Base-by-base conservation (phyloP, 2,797 vertebrate species). In the Acomys russatus region DNA sequence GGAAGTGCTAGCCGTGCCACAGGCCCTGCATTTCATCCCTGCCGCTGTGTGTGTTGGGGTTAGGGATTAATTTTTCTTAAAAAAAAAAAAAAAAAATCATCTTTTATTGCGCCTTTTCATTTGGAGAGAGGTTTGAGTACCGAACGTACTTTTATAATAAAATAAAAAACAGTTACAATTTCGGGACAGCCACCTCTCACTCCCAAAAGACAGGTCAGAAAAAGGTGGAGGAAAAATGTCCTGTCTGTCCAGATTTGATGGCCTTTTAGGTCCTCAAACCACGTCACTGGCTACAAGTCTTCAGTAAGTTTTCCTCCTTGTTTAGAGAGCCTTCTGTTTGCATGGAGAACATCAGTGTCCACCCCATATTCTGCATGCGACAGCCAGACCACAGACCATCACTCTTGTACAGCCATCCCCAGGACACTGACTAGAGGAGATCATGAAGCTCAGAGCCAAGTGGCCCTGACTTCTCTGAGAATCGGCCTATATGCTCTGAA, bases 401-500 rank as follows among this genome's bases (percentile, higher is more conserved):
- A 73, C 59, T 25, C 54, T 38, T n/a, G 8, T 30, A 51, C 15
- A 0, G 0, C 30, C 51, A 61, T 6, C 68, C 33, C 74, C 5
- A 38, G 56, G n/a, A 4, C 18, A 25, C 38, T 14, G 1, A 8
- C 74, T 25, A 77, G 38, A 82, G 25, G 74, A 85, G 73, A n/a
- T 15, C 82, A 49, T 10, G 35, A 20, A 59, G 38, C 38, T 22
- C 70, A 51, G 87, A 59, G 22, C 59, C 49, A 71, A 56, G 73
- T 23, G 11, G 64, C 59, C 38, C 35, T 56, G 35, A 71, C 15
- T 54, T 92, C 49, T 61, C 35, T 14, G 22, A 96, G 91, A 88
- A 78, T 23, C 63, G 68, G 28, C 38, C 61, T 82, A 14, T 33
- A 70, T 78, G 91, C 89, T 80, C 79, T 80, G 64, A 87, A 91